Conservation (phyloP, 37 sponge, comb jelly and placozoan genomes). For the Lycopodina hypogea region DNA sequence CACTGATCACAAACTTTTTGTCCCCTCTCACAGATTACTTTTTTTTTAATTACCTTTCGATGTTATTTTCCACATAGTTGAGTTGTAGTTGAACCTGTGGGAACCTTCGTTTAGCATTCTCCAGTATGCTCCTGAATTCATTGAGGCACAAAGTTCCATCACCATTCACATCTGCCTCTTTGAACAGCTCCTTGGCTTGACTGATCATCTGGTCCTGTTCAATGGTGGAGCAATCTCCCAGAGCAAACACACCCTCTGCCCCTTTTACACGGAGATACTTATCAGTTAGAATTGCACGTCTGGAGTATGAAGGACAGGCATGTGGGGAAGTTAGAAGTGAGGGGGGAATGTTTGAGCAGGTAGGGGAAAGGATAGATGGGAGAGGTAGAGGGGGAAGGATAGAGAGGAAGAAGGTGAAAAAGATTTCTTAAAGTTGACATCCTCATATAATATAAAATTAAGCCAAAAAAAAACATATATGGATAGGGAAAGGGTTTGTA, state of each 20-base stretch:
- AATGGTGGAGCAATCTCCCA: constrained; percentile 74
- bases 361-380: no score
- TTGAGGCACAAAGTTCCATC: constrained; percentile 43
- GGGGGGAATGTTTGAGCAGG: not conserved
- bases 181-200: constrained; percentile 53
- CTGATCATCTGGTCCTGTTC: constrained; percentile 50
- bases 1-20: not conserved
- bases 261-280: constrained; percentile 54
- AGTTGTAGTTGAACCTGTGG: constrained; percentile 57
- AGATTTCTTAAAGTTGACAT: not conserved
- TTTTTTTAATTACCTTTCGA: constrained; percentile 28
- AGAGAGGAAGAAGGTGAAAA: not conserved
- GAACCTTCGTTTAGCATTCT: constrained; percentile 31
- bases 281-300: constrained; percentile 57
- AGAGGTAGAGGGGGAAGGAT: no score
- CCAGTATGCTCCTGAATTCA: constrained; percentile 48
- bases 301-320: not conserved
- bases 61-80: constrained; percentile 29
- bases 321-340: not conserved
- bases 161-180: constrained; percentile 64
- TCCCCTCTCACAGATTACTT: no score
- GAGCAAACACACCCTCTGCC: constrained; percentile 68
- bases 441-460: not conserved
- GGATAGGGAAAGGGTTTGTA: not conserved
- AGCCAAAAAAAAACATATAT: not conserved